A percentile compares a stretch with the other conserved stretches of the same genome.
Conservation (phyloP, 2,888 invertebrate genomes). For the Dastarcus helophoroides region DNA sequence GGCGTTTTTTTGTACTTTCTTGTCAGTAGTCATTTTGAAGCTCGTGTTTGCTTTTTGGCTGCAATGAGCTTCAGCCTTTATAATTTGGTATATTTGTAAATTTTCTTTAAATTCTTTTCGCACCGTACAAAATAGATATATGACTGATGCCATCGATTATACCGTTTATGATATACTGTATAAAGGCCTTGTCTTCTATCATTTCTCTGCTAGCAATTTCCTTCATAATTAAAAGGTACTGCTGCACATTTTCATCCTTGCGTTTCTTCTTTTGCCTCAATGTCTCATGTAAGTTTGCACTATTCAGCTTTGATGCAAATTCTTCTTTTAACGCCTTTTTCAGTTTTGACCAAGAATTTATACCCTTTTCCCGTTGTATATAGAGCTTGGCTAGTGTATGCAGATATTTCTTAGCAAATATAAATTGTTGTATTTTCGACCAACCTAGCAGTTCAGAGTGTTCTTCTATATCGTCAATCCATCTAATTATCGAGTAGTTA, state of each 20-base stretch:
- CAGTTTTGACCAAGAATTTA: conserved; percentile 12
- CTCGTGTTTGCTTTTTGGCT: too few species aligned
- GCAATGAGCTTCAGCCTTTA: too few species aligned
- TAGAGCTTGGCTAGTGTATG: conserved; percentile 14
- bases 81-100: too few species aligned
- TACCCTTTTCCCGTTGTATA: conserved; percentile 12
- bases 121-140: conserved; percentile 16
- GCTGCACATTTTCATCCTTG: conserved; percentile 22
- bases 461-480: conserved; percentile 16
- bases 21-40: too few species aligned
- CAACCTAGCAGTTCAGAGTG: conserved; percentile 13
- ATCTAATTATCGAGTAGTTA: conserved; percentile 11
- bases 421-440: conserved; percentile 15
- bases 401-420: conserved; percentile 16
- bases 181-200: conserved; percentile 24
- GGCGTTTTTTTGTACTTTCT: too few species aligned
- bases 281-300: conserved; percentile 9
- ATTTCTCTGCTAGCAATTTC: conserved; percentile 24
- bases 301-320: conserved; percentile 11
- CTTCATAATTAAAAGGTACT: conserved; percentile 27
- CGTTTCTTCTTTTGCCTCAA: conserved; percentile 18
- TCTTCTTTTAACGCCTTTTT: conserved; percentile 10
- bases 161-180: conserved; percentile 30
- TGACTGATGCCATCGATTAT: conserved; percentile 17
- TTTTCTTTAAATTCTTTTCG: too few species aligned